Evolutionary conservation across 2,797 vertebrate genomes (phyloP).

Genomic region (Clamator glandarius): DNA sequence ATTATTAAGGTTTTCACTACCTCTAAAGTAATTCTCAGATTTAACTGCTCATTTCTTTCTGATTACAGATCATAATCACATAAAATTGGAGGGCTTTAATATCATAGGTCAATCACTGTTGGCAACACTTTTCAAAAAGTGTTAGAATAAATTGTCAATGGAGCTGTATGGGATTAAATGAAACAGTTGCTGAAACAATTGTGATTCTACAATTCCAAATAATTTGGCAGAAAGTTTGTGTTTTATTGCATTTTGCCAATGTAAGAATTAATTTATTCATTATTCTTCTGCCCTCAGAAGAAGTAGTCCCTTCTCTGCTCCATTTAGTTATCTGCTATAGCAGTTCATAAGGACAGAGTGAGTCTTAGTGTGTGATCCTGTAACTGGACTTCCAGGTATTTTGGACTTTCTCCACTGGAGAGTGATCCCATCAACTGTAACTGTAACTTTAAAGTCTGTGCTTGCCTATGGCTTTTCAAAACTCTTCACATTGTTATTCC

Average conservation of each 20-base stretch:
- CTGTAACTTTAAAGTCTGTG: not conserved
- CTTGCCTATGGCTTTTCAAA: not conserved
- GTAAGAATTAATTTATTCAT: not conserved
- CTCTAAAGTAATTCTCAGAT: not conserved
- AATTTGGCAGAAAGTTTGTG: not conserved
- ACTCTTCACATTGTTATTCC: not conserved
- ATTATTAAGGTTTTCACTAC: not conserved
- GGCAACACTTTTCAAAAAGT: not conserved
- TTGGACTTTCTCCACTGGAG: not conserved
- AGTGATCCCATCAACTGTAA: not conserved
- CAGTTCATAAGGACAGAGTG: not conserved
- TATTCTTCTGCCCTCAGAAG: not conserved
- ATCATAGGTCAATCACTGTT: not conserved
- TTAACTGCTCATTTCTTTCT: slow-evolving; percentile 3
- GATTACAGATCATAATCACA: not conserved
- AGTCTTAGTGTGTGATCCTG: not conserved
- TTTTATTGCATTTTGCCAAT: not conserved
- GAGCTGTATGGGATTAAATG: not conserved
- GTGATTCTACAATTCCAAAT: not conserved
- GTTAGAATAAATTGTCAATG: not conserved
- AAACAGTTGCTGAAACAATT: slow-evolving; percentile 1
- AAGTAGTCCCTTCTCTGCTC: not conserved
- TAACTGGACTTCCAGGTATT: not conserved
- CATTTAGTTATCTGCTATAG: not conserved
- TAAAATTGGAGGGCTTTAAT: not conserved